These are phyloP conservation scores for Oscheius sp. DNA, from an alignment of 1,140 invertebrate genomes.

Conservation along the genomic window DNA sequence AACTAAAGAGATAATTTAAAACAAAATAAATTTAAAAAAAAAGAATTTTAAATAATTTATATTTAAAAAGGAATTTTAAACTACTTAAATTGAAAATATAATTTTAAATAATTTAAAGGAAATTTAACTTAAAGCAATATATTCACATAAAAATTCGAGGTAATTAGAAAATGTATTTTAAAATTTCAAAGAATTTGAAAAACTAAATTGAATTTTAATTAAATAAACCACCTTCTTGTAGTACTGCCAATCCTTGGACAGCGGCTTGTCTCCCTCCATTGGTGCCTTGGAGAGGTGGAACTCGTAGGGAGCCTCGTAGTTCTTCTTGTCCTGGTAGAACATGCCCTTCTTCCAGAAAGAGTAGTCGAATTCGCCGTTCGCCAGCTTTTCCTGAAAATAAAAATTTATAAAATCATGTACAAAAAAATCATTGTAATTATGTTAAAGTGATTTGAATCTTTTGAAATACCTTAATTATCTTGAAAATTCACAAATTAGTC, in stretches of 20 bases:
- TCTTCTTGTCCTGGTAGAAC: constrained; percentile 57
- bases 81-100: no score
- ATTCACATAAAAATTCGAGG: not conserved
- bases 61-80: no score
- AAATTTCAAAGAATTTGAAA: not conserved
- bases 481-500: no score
- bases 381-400: constrained; percentile 37
- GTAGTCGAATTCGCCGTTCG: constrained; percentile 53
- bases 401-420: not conserved
- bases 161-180: not conserved
- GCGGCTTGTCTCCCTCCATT: constrained; percentile 53
- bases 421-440: constrained; percentile 11
- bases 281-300: constrained; percentile 45
- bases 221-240: constrained; percentile 50
- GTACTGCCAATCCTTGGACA: constrained; percentile 60
- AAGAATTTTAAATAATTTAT: no score
- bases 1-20: no score
- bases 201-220: not conserved
- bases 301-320: constrained; percentile 52
- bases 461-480: no score
- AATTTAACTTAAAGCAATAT: not conserved
- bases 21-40: no score
- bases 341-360: constrained; percentile 60
- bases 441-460: no score
- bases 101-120: no score